Base-by-base conservation (phyloP, 2,113 vertebrate genomes). In the Pandion haliaetus region DNA sequence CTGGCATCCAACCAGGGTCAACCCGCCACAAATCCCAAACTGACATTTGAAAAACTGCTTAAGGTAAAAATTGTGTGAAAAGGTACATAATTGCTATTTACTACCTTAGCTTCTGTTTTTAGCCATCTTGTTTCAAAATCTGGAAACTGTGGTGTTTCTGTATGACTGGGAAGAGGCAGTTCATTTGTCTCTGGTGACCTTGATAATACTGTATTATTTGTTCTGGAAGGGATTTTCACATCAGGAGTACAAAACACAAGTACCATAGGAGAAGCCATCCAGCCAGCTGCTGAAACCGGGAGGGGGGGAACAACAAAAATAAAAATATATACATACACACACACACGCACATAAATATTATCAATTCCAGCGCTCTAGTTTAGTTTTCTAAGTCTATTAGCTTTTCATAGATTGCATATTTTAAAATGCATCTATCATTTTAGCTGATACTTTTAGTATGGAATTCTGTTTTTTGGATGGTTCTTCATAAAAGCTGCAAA, bases 221-320 rank as follows among this genome's bases (percentile, higher is more conserved):
- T 98, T 98, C 81, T 94, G 96, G 81, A 92, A 91, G 95, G 82
- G 59, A 98, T 95, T 88, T 98, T 99, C 76, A 99, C 95, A 44
- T 98, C 98, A 31, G 98, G 99, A 36, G 99, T 99, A 67, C 95
- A 98, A 86, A 99, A 97, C 19, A 96, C 97, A 47, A 99, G 98
- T 3, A 92, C 77, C 95, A 98, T 97, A 29, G 99, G 99, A 54
- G 99, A 99, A 81, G 97, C 80, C 82, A 81, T 93, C 65, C 91
- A 96, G 59, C 96, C 78, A 15, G 47, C 95, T 97, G 90, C 97
- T 98, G 92, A 76, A 96, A 96, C 29, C 49, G 44, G 17, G 29
- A 7, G 4, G 17, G 4, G 52, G 10, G 1, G 21, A n/a, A 23
- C 3, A 8, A 66, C 14, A 89, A 44, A 81, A 80, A 61, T 29